phyloP scores from a whole-genome alignment of 92 coral and sea anemone species.

The Zoanthus sociatus region DNA sequence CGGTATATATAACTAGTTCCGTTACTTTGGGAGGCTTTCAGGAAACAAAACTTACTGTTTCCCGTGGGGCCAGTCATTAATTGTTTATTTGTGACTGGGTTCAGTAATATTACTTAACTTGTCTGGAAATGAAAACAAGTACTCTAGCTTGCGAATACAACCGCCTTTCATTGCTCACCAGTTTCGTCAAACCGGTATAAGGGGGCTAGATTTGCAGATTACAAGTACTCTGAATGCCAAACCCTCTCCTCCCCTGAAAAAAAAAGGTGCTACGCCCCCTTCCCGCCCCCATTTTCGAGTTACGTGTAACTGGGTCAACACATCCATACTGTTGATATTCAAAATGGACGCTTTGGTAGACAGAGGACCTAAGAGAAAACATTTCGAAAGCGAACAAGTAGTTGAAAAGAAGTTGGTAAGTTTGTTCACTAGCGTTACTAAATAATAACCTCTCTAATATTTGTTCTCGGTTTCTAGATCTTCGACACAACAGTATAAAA shows the following conservation, averaged over 20 bases:
- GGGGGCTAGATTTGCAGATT: too few species aligned
- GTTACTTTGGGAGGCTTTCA: too few species aligned
- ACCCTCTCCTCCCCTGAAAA: background rate
- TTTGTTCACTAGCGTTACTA: background rate
- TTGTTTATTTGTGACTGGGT: too few species aligned
- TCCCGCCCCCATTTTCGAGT: conserved; percentile 33
- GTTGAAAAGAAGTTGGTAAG: conserved; percentile 64
- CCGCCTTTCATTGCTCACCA: too few species aligned
- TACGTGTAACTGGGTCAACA: conserved; percentile 9
- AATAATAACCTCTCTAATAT: background rate
- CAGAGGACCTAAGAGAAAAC: conserved; percentile 63
- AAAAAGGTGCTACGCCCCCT: background rate
- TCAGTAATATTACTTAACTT: too few species aligned
- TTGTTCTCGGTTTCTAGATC: background rate
- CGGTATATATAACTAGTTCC: too few species aligned
- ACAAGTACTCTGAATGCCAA: too few species aligned
- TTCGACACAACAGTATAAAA: background rate
- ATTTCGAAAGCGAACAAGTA: conserved; percentile 75
- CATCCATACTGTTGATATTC: background rate
- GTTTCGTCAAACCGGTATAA: too few species aligned
- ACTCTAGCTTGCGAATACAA: too few species aligned
- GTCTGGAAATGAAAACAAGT: too few species aligned
- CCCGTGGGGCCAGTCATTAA: too few species aligned
- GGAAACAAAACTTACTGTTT: too few species aligned
- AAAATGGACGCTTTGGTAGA: conserved; percentile 70